These are phyloP conservation scores for Iselma pallidipennis DNA, from an alignment of 2,888 invertebrate genomes.

Conservation along the genomic window DNA sequence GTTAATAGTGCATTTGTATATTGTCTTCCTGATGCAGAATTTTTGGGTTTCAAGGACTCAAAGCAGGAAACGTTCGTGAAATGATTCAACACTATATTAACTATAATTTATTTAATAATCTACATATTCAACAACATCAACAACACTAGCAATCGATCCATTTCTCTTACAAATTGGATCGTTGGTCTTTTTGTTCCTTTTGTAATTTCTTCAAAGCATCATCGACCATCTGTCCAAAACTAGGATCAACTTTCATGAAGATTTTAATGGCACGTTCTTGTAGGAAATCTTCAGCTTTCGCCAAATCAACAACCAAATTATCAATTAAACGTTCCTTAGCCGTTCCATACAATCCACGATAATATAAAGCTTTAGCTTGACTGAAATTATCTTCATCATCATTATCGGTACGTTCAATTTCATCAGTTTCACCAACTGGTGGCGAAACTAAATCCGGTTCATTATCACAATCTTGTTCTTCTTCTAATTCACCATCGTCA, in stretches of 20 bases:
- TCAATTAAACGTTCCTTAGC: slow-evolving; percentile 72
- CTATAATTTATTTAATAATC: not conserved
- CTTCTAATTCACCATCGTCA: slow-evolving; percentile 93
- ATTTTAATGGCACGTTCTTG: slow-evolving; percentile 85
- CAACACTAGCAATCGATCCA: not conserved
- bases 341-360: slow-evolving; percentile 68
- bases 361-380: slow-evolving; percentile 82
- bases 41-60: too few species aligned
- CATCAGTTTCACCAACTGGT: slow-evolving; percentile 68
- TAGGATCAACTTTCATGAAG: slow-evolving; percentile 78
- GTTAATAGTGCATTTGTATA: too few species aligned
- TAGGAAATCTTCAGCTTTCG: slow-evolving; percentile 80
- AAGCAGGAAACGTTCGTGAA: not conserved
- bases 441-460: slow-evolving; percentile 67
- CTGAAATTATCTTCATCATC: slow-evolving; percentile 89
- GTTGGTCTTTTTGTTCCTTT: slow-evolving; percentile 16
- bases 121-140: not conserved
- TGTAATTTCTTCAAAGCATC: slow-evolving; percentile 51
- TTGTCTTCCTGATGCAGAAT: too few species aligned
- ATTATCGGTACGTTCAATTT: slow-evolving; percentile 74
- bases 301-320: slow-evolving; percentile 81
- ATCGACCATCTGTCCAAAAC: slow-evolving; percentile 74
- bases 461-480: slow-evolving; percentile 89
- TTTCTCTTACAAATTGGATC: slow-evolving; percentile 43
- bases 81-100: too few species aligned